These are phyloP conservation scores for Intellagama lesueurii DNA, from an alignment of 2,797 vertebrate species.

Conservation along the genomic window DNA sequence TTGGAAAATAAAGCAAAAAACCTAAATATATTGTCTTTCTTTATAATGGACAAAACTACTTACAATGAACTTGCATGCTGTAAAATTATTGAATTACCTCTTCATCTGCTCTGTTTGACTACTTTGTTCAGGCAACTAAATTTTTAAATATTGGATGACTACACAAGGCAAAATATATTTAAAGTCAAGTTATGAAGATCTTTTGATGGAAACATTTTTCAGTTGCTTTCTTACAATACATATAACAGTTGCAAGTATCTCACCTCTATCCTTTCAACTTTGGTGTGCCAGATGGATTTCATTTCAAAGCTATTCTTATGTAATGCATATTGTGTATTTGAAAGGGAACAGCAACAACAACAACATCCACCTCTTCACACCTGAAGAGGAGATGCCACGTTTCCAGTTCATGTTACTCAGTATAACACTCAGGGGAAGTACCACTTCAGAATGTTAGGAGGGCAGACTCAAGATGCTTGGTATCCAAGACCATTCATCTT, in stretches of 20 bases:
- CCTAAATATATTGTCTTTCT: conserved; percentile 7
- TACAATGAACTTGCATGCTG: not conserved
- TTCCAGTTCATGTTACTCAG: not conserved
- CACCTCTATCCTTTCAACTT: not conserved
- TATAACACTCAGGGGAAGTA: not conserved
- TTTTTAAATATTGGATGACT: conserved; percentile 31
- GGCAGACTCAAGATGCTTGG: not conserved
- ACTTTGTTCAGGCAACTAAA: not conserved
- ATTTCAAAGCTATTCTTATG: not conserved
- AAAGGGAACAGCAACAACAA: not conserved
- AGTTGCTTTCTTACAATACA: conserved; percentile 34
- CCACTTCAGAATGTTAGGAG: not conserved
- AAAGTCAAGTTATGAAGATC: conserved; percentile 35
- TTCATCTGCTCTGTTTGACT: not conserved
- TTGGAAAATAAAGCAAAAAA: conserved; percentile 37
- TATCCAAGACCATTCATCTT: not conserved
- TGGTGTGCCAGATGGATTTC: not conserved
- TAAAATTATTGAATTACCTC: not conserved
- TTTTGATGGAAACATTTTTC: conserved; percentile 49
- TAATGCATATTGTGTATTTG: not conserved
- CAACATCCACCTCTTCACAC: not conserved
- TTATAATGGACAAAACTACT: not conserved
- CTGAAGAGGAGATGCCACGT: not conserved
- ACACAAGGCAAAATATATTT: conserved; percentile 41
- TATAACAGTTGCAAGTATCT: conserved; percentile 12